Evolutionary conservation across 2,797 vertebrate genomes (phyloP).

Genomic region (Sitta carolinensis): DNA sequence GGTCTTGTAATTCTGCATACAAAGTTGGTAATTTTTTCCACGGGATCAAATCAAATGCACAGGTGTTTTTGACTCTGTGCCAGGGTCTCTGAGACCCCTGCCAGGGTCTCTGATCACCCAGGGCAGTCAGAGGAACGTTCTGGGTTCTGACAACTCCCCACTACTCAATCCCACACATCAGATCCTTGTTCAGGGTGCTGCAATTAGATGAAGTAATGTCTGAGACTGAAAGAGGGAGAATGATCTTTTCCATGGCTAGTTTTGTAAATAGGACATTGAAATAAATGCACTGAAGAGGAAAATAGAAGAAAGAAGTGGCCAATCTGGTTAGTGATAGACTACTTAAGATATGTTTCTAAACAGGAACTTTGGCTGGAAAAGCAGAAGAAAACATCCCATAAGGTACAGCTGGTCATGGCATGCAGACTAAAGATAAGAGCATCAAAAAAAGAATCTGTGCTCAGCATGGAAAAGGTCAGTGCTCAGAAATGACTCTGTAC

Average conservation of each 20-base stretch:
- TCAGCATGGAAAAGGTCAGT: not conserved
- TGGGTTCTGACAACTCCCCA: not conserved
- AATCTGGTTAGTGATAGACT: not conserved
- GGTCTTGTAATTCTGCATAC: too few relatives aligned
- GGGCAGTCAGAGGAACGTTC: too few relatives aligned
- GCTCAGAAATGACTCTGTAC: not conserved
- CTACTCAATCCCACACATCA: not conserved
- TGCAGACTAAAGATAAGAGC: conserved; percentile 43
- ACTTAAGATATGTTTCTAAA: conserved; percentile 7
- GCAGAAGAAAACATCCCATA: conserved; percentile 7
- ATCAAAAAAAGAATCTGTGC: not conserved
- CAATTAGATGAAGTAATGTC: conserved; percentile 55
- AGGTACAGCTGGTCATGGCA: not conserved
- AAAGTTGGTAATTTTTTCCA: too few relatives aligned
- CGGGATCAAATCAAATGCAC: too few relatives aligned
- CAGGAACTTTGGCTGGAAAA: conserved; percentile 16
- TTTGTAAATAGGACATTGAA: not conserved
- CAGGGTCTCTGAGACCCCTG: too few relatives aligned
- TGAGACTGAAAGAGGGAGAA: conserved; percentile 29
- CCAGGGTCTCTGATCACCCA: too few relatives aligned
- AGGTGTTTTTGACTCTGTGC: too few relatives aligned
- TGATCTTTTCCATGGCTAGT: not conserved
- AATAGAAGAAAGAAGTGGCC: conserved; percentile 35
- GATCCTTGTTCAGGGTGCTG: not conserved
- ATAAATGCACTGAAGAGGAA: not conserved